A percentile compares a stretch with the other conserved stretches of the same genome.
Evolutionary conservation across 2,797 vertebrate species (phyloP).

Genomic region (Knipowitschia caucasica): DNA sequence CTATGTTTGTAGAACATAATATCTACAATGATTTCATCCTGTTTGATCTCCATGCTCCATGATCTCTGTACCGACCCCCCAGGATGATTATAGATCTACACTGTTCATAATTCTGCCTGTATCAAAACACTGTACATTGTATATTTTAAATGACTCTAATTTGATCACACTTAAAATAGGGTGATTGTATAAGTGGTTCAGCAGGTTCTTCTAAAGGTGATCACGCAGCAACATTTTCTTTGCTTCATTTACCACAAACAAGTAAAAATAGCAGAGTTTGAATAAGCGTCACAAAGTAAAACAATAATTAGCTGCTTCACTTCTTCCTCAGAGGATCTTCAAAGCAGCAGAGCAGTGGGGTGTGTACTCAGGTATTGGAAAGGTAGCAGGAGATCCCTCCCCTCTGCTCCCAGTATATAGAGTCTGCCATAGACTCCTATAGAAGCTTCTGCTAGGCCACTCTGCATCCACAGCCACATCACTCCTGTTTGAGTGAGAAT

Average conservation of each 20-base stretch:
- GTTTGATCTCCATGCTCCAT: too few relatives aligned
- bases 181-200: too few relatives aligned
- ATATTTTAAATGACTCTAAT: too few relatives aligned
- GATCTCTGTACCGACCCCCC: too few relatives aligned
- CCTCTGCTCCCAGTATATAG: constrained; percentile 89
- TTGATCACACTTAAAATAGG: too few relatives aligned
- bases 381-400: constrained; percentile 88
- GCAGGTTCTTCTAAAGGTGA: neutral
- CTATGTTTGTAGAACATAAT: too few relatives aligned
- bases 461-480: constrained; percentile 68
- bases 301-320: constrained; percentile 2
- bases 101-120: too few relatives aligned
- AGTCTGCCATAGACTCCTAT: constrained; percentile 84
- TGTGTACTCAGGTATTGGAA: constrained; percentile 90
- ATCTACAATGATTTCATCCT: too few relatives aligned
- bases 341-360: constrained; percentile 56
- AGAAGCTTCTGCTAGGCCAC: constrained; percentile 76
- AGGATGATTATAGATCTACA: too few relatives aligned
- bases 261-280: constrained; percentile 7
- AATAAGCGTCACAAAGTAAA: neutral
- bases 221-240: neutral
- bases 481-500: constrained; percentile 76
- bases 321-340: constrained; percentile 28
- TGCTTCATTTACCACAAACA: neutral
- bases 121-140: too few relatives aligned